phyloP scores from a whole-genome alignment of 1,140 invertebrate genomes.

The Drosophila littoralis region DNA sequence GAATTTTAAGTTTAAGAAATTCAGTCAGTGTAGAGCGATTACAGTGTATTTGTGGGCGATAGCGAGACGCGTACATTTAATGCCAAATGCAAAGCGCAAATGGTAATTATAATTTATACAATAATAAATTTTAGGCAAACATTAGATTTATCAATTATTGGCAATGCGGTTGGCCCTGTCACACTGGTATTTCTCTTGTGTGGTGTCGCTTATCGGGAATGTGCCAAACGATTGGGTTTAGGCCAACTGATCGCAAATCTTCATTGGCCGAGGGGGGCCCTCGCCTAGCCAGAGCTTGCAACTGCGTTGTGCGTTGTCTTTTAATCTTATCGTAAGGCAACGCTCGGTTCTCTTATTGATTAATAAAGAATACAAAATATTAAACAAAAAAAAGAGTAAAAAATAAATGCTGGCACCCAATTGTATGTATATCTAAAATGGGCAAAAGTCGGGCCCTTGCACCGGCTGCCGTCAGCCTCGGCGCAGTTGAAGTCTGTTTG shows the following conservation, averaged over 20 bases:
- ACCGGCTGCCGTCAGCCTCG: neutral
- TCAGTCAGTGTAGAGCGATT: too few species aligned
- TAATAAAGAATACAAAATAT: conserved; percentile 63
- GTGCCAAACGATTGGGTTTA: conserved; percentile 11
- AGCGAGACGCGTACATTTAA: conserved; percentile 9
- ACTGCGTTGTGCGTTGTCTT: conserved; percentile 24
- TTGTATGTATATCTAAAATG: conserved; percentile 50
- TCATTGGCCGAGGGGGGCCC: conserved; percentile 1
- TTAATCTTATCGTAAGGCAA: conserved; percentile 60
- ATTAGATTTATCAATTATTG: conserved; percentile 67
- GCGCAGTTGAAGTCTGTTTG: conserved; percentile 2
- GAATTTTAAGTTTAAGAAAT: neutral
- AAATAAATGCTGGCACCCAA: conserved; percentile 55
- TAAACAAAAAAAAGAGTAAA: conserved; percentile 26
- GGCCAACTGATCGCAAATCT: conserved; percentile 20
- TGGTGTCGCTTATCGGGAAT: neutral
- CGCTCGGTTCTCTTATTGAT: conserved; percentile 70
- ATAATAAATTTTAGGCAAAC: conserved; percentile 60
- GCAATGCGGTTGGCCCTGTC: conserved; percentile 38
- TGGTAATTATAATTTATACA: conserved; percentile 52
- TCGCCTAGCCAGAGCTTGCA: neutral
- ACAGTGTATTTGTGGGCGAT: conserved; percentile 8
- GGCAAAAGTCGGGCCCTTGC: conserved; percentile 5
- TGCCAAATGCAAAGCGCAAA: conserved; percentile 21
- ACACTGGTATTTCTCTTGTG: conserved; percentile 21